Evolutionary conservation across 2,113 vertebrate species (phyloP), one percentile per base, ranked within the genome.

Genomic region (Peromyscus californicus): DNA sequence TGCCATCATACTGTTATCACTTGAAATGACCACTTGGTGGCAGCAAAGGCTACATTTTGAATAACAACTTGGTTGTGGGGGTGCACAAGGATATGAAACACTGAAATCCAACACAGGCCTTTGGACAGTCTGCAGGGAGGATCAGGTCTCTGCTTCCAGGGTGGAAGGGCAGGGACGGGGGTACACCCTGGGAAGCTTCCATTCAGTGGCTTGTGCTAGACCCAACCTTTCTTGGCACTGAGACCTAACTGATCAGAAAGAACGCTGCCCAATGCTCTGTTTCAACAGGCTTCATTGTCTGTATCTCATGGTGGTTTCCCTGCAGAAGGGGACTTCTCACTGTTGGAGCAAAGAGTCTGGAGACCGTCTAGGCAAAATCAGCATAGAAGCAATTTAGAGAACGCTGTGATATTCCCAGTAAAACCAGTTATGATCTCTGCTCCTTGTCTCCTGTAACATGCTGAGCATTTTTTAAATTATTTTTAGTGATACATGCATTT

Each of bases 11-110:
- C 75, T 78, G 57, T 54, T 74, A 75, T 84, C 33, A 75, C 48
- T 90, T 88, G 65, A 88, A 96, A 33, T 33, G 57, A 92, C 94
- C 96, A 85, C 90, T 48, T 36, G 94, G 88, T 88, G 94, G 97
- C 95, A 96, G 92, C 94, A 97, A 83, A 95, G 57, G 48, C 82
- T 79, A 3, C 33, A 85, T 72, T 93, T 65, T 93, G 61, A 85
- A 6, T 12, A 75, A 24, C 21, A 5, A 8, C 72, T 39, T 33
- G 39, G 90, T 39, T 5, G 7, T 2, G 13, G 3, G 17, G 4
- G 8, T n/a, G 0, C 1, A 17, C 10, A 36, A 39, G 15, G 15
- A 31, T 13, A 3, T 11, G 36, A 33, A 45, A 24, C 16, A 8
- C 4, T 0, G 0, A 0, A 0, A 1, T 42, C 54, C 33, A n/a